These are phyloP conservation scores for Mugil cephalus DNA, from an alignment of 2,113 vertebrate species.

Conservation along the genomic window DNA sequence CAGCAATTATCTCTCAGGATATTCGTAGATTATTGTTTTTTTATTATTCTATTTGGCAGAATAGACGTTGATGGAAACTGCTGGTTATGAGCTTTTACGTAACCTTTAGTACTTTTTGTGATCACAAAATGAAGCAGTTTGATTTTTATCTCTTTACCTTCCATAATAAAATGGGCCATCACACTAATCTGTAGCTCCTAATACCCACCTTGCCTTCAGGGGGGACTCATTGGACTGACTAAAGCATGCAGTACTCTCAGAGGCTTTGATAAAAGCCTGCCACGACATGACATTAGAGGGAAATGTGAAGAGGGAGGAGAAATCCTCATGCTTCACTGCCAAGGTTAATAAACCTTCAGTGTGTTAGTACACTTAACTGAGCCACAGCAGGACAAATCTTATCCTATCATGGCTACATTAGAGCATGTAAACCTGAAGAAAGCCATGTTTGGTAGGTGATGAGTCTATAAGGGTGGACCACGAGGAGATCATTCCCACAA, in stretches of 20 bases:
- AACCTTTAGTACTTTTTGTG: neutral
- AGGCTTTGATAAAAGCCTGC: constrained; percentile 21
- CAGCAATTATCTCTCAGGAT: neutral
- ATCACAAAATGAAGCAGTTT: neutral
- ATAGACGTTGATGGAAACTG: neutral
- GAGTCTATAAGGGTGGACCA: neutral
- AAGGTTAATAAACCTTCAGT: constrained; percentile 50
- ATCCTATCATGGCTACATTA: neutral
- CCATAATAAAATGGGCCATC: neutral
- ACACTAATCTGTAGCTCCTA: constrained; percentile 7
- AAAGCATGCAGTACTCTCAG: constrained; percentile 6
- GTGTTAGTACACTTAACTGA: constrained; percentile 27
- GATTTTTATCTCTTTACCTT: neutral
- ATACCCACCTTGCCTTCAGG: constrained; percentile 59
- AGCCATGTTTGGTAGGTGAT: neutral
- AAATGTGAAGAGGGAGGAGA: constrained; percentile 9
- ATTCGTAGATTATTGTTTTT: neutral
- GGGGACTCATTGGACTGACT: constrained; percentile 26
- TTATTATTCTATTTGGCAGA: neutral
- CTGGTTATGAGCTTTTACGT: neutral
- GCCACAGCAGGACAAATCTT: constrained; percentile 22
- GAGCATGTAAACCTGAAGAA: constrained; percentile 12
- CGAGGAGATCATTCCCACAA: neutral
- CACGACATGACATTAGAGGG: constrained; percentile 54
- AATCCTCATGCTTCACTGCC: constrained; percentile 32